Evolutionary conservation across 2,888 invertebrate species (phyloP), one percentile per base, ranked within the genome.

Genomic region (Caenorhabditis japonica): DNA sequence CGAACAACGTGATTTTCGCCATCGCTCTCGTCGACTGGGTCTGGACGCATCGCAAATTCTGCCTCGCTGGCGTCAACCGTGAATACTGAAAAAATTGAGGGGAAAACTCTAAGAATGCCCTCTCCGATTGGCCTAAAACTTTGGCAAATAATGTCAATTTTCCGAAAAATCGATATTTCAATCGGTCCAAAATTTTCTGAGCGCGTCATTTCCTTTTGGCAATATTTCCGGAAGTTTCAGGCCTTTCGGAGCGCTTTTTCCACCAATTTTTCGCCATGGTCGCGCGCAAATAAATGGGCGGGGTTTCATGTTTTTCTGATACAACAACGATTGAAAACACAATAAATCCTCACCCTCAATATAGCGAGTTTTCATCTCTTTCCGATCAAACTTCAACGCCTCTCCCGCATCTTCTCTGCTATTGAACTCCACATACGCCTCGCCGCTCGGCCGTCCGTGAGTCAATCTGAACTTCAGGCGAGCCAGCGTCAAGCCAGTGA

Each of bases 361-460:
- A 59, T 85, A 85, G 30, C 85, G 70, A 8, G 44, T 75, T 8
- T 77, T 80, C 47, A 85, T 80, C 23, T 75, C 79, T 34, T 82
- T 76, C 38, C 76, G 76, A 58, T 85, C 71, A 34, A 75, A 75
- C 25, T 66, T 52, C 49, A 84, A 70, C 15, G 83, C 84, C 13
- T 56, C 38, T 10, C 52, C 43, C 2, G 79, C 76, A 53, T 83
- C 81, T 13, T 76, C 77, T 0, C 36, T 41, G 5, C 25, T 68
- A 12, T 55, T 53, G 36, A 83, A 70, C 53, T 78, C 72, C 25
- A 80, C 77, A 58, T 79, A 84, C 7, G 77, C 82, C 53, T 85
- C 85, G n/a, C 85, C 85, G 23, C 71, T 80, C 1, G 85, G 75
- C n/a, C 82, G 62, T 3, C 84, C 84, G 38, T 82, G 78, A 3